Evolutionary conservation across 2,797 vertebrate species (phyloP), one percentile per base, ranked within the genome.

Genomic region (Acanthopagrus latus): DNA sequence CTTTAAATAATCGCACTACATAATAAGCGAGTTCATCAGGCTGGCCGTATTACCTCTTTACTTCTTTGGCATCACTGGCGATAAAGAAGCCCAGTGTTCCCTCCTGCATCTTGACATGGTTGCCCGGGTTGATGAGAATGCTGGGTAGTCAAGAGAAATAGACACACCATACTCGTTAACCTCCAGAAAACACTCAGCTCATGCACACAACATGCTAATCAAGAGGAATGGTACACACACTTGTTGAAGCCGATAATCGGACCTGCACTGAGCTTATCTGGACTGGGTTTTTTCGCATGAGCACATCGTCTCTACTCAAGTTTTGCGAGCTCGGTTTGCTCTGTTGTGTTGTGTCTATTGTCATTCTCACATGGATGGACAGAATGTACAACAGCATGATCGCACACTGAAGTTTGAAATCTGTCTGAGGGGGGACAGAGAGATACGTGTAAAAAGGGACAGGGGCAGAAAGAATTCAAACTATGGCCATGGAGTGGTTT

Each of bases 1-100:
- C 7, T 70, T 62, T 0, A 23, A 62, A 64, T 11, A 16, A 23
- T 60, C 20, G n/a, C 64, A 10, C 10, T 50, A 57, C 12, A 38
- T 2, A 3, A 21, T 54, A 3, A 43, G 16, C 6, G 44, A 47
- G 10, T 41, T 50, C 29, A 6, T 33, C 9, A 25, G 33, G 57
- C 48, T 3, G 41, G 5, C 12, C 1, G 3, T 21, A 17, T 95
- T 96, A 99, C 98, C 98, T 97, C 96, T 99, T 99, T 63, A 99
- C 98, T 97, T 99, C 98, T 97, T 99, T 99, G 95, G 98, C 98
- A 92, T 99, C 98, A 88, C 98, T 99, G 96, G 98, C 98, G 89
- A 99, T 99, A 96, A 99, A 99, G 96, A 99, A 99, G 93, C 98
- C 98, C 95, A 99, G 95, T 77, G 98, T 99, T 91, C 98, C 98